These are phyloP conservation scores for Apistogramma diplotaenia DNA, from an alignment of 2,113 vertebrate species.

Conservation along the genomic window DNA sequence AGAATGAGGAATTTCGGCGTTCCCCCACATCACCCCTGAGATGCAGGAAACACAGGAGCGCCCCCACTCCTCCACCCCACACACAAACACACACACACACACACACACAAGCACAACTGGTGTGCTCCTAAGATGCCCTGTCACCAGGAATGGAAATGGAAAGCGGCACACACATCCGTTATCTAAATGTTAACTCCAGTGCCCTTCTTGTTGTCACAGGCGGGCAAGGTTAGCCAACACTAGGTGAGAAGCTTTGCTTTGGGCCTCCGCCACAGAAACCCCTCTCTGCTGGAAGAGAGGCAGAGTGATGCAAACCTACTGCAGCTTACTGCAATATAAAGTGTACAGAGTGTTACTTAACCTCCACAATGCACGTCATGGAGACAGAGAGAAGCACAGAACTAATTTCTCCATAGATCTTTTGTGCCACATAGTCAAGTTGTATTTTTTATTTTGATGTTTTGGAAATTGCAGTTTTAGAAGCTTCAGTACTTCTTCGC, in stretches of 20 bases:
- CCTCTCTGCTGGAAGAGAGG: neutral
- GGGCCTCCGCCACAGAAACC: constrained; percentile 40
- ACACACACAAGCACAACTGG: constrained; percentile 16
- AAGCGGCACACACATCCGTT: constrained; percentile 76
- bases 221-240: constrained; percentile 62
- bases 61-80: neutral
- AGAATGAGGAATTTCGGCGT: constrained; percentile 77
- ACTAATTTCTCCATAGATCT: neutral
- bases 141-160: constrained; percentile 75
- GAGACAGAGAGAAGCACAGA: neutral
- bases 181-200: constrained; percentile 81
- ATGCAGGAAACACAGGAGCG: constrained; percentile 51
- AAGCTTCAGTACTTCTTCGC: neutral
- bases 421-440: neutral
- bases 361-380: neutral
- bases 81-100: constrained; percentile 3
- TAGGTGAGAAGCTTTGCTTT: constrained; percentile 53
- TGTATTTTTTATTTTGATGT: neutral
- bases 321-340: neutral
- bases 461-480: neutral
- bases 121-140: constrained; percentile 65
- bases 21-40: constrained; percentile 72
- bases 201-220: constrained; percentile 75
- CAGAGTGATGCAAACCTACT: neutral
- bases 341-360: neutral